Base-by-base conservation (phyloP, 2,113 vertebrate species). In the Corythoichthys intestinalis region DNA sequence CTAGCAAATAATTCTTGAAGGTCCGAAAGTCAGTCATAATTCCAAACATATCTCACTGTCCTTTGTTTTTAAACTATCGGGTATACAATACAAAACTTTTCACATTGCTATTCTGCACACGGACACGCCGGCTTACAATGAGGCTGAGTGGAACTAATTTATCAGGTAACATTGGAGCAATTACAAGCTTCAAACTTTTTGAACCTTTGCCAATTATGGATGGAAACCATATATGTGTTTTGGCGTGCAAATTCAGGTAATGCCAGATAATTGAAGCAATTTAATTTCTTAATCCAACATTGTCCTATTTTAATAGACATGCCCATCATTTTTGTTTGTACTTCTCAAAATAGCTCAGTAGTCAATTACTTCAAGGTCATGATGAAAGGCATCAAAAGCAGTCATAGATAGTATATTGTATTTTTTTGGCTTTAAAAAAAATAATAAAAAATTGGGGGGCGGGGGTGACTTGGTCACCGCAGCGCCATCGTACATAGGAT, bases 301-400 rank as follows among this genome's bases (percentile, higher is more conserved):
- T 87, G 74, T 77, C 72, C 69, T 57, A 67, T 89, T 86, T 89
- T 85, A 89, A 90, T 91, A 63, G 85, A 83, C 76, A 69, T 89
- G 87, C 86, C 90, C 70, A 89, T 90, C 89, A 87, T 62, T 72
- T 68, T 76, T 80, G 70, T 62, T 80, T 69, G 60, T 77, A 81
- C 79, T 70, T 84, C 72, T 71, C 46, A 59, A 58, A 76, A 66
- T 71, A 75, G 66, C 70, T 74, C 76, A 87, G 79, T 80, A 38
- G 41, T 71, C 84, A 84, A 88, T 87, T 84, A 87, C 20, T 38
- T 66, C 50, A 65, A 68, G 50, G 15, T 81, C 79, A 83, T 76
- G 70, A 80, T 68, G 65, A 49, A 12, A 39, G 20, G 28, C 35
- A 12, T 66, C 8, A 38, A 20, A 61, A 2, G 17, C n/a, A 9